A percentile compares a stretch with the other conserved stretches of the same genome.
Conservation (phyloP, 2,888 invertebrate genomes). For the Brachypalpus laphriformis region DNA sequence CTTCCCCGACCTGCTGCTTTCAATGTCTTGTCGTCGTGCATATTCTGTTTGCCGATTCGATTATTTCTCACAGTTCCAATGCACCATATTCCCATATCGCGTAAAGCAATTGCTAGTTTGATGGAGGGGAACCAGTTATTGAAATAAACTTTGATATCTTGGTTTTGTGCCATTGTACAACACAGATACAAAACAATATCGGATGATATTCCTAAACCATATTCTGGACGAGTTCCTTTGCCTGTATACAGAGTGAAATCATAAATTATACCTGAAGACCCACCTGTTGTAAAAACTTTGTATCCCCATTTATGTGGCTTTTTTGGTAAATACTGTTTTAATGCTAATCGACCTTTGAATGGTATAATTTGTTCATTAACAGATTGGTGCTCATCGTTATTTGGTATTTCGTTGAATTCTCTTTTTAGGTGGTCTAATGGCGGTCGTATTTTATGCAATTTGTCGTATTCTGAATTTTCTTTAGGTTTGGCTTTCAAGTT, state of each 20-base stretch:
- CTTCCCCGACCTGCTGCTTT: neutral
- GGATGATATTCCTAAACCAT: too few species aligned
- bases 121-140: neutral
- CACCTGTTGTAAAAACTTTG: too few species aligned
- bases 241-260: too few species aligned
- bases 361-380: neutral
- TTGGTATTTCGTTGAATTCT: neutral
- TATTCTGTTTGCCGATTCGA: conserved; percentile 7
- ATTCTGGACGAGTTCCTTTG: too few species aligned
- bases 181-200: neutral
- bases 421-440: too few species aligned
- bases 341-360: neutral
- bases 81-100: conserved; percentile 13
- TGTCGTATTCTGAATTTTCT: too few species aligned
- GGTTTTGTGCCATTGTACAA: neutral
- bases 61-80: conserved; percentile 9
- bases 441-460: too few species aligned
- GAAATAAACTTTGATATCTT: neutral
- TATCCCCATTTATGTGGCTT: too few species aligned
- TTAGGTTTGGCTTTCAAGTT: too few species aligned
- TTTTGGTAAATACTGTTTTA: neutral
- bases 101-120: conserved; percentile 4
- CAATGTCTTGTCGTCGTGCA: too few species aligned
- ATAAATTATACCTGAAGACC: too few species aligned
- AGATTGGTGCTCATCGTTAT: neutral